A percentile compares a stretch with the other conserved stretches of the same genome.
phyloP scores from a whole-genome alignment of 2,113 vertebrate species.

The Otolemur garnettii region DNA sequence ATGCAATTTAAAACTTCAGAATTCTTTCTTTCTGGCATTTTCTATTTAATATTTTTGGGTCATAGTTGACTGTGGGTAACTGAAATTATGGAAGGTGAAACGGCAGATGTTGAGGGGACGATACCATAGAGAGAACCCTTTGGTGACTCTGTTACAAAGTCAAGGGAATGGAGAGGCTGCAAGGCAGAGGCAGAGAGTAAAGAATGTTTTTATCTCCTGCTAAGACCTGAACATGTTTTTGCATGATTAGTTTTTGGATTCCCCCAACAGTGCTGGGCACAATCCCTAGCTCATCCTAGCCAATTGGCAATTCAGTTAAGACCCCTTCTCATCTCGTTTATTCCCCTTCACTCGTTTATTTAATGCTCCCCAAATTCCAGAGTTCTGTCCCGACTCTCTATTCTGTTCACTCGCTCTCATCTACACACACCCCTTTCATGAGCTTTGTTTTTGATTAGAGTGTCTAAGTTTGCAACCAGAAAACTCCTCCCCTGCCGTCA shows the following conservation, averaged over 20 bases:
- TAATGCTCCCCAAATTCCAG: background rate
- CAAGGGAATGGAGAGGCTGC: background rate
- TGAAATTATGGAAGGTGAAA: background rate
- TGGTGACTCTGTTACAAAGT: background rate
- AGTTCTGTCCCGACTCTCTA: background rate
- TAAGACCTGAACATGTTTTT: background rate
- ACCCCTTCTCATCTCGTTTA: background rate
- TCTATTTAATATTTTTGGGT: background rate
- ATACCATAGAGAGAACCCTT: background rate
- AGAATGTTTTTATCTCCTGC: background rate
- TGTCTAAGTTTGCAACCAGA: background rate
- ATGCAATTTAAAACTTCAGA: background rate
- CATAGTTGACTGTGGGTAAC: background rate
- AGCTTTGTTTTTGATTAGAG: conserved; percentile 37
- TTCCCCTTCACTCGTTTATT: background rate
- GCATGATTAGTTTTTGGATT: background rate
- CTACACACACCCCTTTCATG: background rate
- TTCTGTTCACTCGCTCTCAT: background rate
- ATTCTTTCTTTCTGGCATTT: background rate
- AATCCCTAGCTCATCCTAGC: background rate
- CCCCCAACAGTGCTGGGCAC: background rate
- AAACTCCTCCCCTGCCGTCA: background rate
- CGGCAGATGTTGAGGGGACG: too few species aligned
- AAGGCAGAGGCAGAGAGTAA: background rate
- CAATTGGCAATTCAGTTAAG: background rate